phyloP scores from a whole-genome alignment of 2,888 invertebrate genomes.

The Tuberolachnus salignus region DNA sequence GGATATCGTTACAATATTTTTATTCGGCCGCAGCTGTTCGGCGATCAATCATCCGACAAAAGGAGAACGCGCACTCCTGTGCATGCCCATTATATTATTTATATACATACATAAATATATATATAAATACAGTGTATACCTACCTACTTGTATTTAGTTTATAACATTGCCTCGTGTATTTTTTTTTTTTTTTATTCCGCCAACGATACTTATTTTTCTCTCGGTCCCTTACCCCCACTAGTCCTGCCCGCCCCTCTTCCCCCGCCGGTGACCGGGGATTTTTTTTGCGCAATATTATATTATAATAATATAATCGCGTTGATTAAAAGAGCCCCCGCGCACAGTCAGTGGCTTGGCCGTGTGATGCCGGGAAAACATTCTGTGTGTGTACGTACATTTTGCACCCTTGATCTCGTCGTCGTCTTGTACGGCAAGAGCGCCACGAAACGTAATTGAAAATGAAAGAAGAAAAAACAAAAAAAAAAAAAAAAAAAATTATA shows the following conservation, averaged over 20 bases:
- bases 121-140: no score
- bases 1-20: conserved; percentile 56
- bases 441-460: conserved; percentile 17
- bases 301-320: conserved; percentile 31
- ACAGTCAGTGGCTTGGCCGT: no score
- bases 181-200: neutral
- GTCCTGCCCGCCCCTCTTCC: neutral
- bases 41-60: conserved; percentile 56
- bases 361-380: no score
- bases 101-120: no score
- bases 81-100: conserved; percentile 47
- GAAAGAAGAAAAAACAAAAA: neutral
- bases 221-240: no score
- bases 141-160: conserved; percentile 36
- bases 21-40: conserved; percentile 54
- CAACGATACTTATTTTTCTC: conserved; percentile 5
- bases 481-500: neutral
- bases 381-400: neutral
- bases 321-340: conserved; percentile 27
- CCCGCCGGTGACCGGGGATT: conserved; percentile 1
- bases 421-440: neutral
- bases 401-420: conserved; percentile 40
- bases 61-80: conserved; percentile 44
- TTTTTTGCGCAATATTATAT: conserved; percentile 1
- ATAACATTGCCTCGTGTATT: conserved; percentile 23